Evolutionary conservation across 2,113 vertebrate genomes (phyloP).

Genomic region (Plectropomus leopardus): DNA sequence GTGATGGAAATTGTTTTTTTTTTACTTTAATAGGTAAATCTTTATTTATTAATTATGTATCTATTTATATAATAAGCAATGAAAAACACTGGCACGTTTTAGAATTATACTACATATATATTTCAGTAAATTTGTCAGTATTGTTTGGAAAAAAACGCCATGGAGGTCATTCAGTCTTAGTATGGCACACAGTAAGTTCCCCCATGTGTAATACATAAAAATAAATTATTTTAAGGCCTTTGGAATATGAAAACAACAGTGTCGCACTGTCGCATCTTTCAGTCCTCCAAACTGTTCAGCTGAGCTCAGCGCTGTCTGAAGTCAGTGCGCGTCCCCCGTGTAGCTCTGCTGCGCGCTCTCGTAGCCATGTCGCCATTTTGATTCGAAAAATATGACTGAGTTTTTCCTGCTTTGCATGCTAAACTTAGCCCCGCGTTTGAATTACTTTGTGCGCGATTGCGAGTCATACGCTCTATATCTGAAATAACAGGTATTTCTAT

Average conservation of each 20-base stretch:
- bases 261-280: neutral
- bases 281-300: neutral
- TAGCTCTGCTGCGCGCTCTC: constrained; percentile 64
- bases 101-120: neutral
- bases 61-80: too few relatives aligned
- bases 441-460: constrained; percentile 63
- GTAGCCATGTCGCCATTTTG: constrained; percentile 85
- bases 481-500: constrained; percentile 25
- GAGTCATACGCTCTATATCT: constrained; percentile 27
- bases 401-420: constrained; percentile 82
- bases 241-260: neutral
- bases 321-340: constrained; percentile 55
- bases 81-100: too few relatives aligned
- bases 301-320: constrained; percentile 32
- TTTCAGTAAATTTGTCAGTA: neutral
- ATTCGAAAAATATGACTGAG: constrained; percentile 85
- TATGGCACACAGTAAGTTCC: neutral
- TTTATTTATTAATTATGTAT: too few relatives aligned
- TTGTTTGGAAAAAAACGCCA: neutral
- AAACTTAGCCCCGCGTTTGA: constrained; percentile 72
- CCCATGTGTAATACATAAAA: too few relatives aligned
- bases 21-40: too few relatives aligned
- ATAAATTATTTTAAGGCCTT: neutral
- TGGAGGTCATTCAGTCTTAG: neutral
- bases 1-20: too few relatives aligned